These are phyloP conservation scores for Aethes cnicana DNA, from an alignment of 2,888 invertebrate species.

Conservation along the genomic window DNA sequence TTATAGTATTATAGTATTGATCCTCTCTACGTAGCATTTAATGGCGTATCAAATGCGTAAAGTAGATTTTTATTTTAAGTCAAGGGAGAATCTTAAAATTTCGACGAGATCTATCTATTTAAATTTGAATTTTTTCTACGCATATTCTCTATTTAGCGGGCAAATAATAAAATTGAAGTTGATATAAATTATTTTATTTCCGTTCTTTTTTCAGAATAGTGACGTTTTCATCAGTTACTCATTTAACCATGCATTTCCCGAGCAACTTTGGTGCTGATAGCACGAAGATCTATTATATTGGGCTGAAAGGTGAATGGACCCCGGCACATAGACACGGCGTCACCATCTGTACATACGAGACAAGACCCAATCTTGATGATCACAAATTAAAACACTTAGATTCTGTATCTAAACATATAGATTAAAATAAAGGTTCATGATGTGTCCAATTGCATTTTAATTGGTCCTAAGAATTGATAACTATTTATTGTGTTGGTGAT, in stretches of 20 bases:
- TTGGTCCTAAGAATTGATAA: too few species aligned
- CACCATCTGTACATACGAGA: constrained; percentile 95
- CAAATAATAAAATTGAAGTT: too few species aligned
- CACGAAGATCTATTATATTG: constrained; percentile 96
- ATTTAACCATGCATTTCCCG: constrained; percentile 95
- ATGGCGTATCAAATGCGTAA: too few species aligned
- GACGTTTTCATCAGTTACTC: constrained; percentile 94
- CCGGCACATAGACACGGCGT: constrained; percentile 93
- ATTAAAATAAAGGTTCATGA: constrained; percentile 46
- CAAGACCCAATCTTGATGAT: constrained; percentile 91
- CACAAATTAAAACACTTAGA: constrained; percentile 88
- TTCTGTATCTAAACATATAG: constrained; percentile 82
- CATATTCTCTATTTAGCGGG: too few species aligned
- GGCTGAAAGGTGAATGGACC: constrained; percentile 95
- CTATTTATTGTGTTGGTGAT: too few species aligned
- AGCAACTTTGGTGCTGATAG: constrained; percentile 93
- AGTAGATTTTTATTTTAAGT: too few species aligned
- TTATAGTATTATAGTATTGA: too few species aligned
- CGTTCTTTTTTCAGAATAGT: constrained; percentile 93
- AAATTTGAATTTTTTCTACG: too few species aligned
- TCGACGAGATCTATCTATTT: too few species aligned
- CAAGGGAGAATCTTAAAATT: too few species aligned
- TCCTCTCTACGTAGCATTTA: too few species aligned
- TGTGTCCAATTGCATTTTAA: neutral
- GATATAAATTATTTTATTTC: too few species aligned